Conservation (phyloP, 1,140 invertebrate species). For the Lepeophtheirus salmonis region DNA sequence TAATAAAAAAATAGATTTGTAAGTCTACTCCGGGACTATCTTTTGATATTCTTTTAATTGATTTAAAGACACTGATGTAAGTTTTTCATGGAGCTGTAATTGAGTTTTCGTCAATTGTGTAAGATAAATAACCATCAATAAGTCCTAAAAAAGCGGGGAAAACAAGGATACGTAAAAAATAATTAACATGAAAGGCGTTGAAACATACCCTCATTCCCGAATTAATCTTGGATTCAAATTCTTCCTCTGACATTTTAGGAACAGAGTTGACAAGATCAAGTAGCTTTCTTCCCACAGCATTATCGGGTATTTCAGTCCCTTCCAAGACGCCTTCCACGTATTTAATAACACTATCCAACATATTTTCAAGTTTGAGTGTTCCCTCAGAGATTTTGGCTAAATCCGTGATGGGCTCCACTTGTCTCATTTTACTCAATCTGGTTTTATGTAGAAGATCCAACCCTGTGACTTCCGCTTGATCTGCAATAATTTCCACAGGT, state of each 20-base stretch:
- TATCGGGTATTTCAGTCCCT: slow-evolving; percentile 22
- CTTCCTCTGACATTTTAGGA: slow-evolving; percentile 66
- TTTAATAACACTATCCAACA: slow-evolving; percentile 54
- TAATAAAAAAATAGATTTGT: neutral
- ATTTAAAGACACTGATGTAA: slow-evolving; percentile 27
- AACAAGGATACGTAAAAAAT: slow-evolving; percentile 5
- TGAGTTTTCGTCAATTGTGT: slow-evolving; percentile 90
- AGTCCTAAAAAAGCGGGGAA: slow-evolving; percentile 37
- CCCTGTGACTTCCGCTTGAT: slow-evolving; percentile 66
- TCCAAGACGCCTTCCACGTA: slow-evolving; percentile 59
- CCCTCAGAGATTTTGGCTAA: slow-evolving; percentile 64
- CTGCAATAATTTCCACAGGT: slow-evolving; percentile 58
- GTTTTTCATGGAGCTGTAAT: slow-evolving; percentile 80
- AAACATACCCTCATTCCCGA: slow-evolving; percentile 61
- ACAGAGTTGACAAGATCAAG: slow-evolving; percentile 71
- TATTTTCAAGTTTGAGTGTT: slow-evolving; percentile 45
- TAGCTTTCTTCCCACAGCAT: slow-evolving; percentile 52
- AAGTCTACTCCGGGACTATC: slow-evolving; percentile 11
- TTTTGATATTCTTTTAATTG: slow-evolving; percentile 11
- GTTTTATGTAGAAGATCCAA: slow-evolving; percentile 26
- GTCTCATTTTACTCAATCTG: slow-evolving; percentile 20
- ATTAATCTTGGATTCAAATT: slow-evolving; percentile 86
- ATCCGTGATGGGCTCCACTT: slow-evolving; percentile 60
- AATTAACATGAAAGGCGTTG: slow-evolving; percentile 10
- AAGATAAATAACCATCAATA: slow-evolving; percentile 85